Evolutionary conservation across 2,113 vertebrate species (phyloP).

Genomic region (Parus major): DNA sequence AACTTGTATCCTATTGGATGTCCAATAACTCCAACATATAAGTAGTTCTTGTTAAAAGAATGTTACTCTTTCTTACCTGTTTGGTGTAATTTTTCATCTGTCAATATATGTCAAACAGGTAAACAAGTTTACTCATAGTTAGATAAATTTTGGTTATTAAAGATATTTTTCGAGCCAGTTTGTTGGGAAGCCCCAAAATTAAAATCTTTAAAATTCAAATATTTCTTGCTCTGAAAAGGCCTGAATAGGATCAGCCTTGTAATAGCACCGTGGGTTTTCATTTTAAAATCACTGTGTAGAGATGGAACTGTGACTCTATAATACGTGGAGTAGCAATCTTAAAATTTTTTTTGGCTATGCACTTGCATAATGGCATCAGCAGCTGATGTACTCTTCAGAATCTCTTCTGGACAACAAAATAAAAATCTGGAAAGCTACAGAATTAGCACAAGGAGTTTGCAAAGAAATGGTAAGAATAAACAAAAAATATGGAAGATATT

Average conservation of each 20-base stretch:
- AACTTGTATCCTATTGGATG: neutral
- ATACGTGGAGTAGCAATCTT: neutral
- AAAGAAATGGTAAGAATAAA: neutral
- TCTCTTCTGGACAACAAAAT: neutral
- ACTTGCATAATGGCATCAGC: rapidly evolving
- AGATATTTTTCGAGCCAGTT: neutral
- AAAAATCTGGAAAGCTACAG: neutral
- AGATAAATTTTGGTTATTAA: neutral
- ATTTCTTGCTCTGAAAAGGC: neutral
- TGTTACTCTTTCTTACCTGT: neutral
- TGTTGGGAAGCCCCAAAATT: neutral
- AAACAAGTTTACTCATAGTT: neutral
- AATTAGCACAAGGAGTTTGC: neutral
- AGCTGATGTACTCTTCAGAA: neutral
- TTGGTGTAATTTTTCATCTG: neutral
- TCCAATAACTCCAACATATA: neutral
- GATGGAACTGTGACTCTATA: neutral
- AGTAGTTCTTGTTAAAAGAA: neutral
- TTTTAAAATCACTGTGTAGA: neutral
- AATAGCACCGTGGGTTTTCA: neutral
- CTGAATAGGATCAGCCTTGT: neutral
- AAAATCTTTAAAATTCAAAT: neutral
- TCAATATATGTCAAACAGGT: neutral
- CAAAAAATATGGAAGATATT: neutral
- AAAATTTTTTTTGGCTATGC: neutral